Percentiles rank a stretch among this genome's conserved stretches.
Evolutionary conservation across 1,140 invertebrate genomes (phyloP).

Genomic region (Varroa destructor): DNA sequence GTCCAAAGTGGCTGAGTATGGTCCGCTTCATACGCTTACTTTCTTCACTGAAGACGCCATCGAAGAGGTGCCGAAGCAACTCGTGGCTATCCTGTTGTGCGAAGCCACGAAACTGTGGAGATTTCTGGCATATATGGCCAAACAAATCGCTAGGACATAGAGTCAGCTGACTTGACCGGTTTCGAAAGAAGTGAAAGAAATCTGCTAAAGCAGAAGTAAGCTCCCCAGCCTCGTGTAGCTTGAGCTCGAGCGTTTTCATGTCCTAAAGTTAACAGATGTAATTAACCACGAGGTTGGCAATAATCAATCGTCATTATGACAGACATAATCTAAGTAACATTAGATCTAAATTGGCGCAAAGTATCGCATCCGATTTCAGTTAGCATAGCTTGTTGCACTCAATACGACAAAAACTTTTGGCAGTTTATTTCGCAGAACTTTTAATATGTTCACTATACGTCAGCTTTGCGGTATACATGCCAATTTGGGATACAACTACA

Average conservation of each 20-base stretch:
- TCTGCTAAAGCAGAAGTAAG: constrained; percentile 54
- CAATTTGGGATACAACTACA: too few species aligned
- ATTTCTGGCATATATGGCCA: constrained; percentile 56
- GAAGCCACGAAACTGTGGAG: constrained; percentile 72
- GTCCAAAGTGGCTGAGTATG: constrained; percentile 38
- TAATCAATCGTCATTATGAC: too few species aligned
- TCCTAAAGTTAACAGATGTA: constrained; percentile 42
- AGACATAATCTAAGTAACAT: too few species aligned
- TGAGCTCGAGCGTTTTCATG: constrained; percentile 44
- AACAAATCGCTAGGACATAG: constrained; percentile 58
- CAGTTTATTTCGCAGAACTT: too few species aligned
- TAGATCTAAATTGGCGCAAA: too few species aligned
- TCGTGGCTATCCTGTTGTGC: constrained; percentile 95
- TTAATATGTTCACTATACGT: too few species aligned
- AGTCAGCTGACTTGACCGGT: constrained; percentile 34
- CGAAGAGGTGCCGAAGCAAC: constrained; percentile 69
- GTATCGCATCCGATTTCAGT: too few species aligned
- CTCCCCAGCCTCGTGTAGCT: constrained; percentile 54
- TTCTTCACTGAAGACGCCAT: constrained; percentile 58
- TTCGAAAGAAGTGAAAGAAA: constrained; percentile 56
- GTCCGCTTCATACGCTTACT: constrained; percentile 39
- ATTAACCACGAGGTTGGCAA: constrained; percentile 36
- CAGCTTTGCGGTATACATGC: too few species aligned
- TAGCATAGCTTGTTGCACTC: too few species aligned
- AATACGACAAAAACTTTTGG: too few species aligned